Evolutionary conservation across 2,888 invertebrate genomes (phyloP), one percentile per base, ranked within the genome.

Genomic region (Drosophila pseudotalamancana): DNA sequence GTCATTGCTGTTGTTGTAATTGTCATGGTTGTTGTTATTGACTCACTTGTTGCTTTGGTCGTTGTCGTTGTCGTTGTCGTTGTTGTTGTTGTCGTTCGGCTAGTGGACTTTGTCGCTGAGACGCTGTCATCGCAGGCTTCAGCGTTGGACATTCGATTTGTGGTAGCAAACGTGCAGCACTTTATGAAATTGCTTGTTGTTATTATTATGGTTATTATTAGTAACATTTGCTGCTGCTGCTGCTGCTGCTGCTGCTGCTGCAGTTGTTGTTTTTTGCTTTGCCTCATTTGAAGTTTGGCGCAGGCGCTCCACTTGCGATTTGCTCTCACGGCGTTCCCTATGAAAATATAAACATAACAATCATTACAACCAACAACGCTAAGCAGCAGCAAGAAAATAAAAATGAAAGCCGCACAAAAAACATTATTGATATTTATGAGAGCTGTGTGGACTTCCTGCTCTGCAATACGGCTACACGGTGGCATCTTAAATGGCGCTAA

Each of bases 181-280:
- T 81, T 84, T 80, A 66, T 87, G 63, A 69, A 81, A 87, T 73
- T 67, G 77, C 72, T 87, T 71, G 84, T 84, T 87, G 83, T 82
- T 81, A 84, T 87, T 81, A 80, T 84, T 87, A 84, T 81, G 77
- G 87, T 81, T 81, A 80, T 81, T 87, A 84, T 87, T 71, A 84
- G 84, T 83, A 76, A 55, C 70, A 79, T 70, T 56, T 49, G 35
- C 48, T 43, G 59, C 14, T 55, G 34, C 5, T 40, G 21, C 19
- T 62, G 53, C n/a, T 3, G 21, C 19, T 21, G 19, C 8, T 12
- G n/a, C n/a, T 3, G 5, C 11, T 34, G 34, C 9, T 16, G 35
- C 23, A 63, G 59, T 45, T 49, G 56, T 31, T 68, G 61, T 61
- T 59, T 18, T 43, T 29, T 48, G 49, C 49, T 42, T 67, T 71